Evolutionary conservation across 1,140 invertebrate species (phyloP), one percentile per base, ranked within the genome.

Genomic region (Steinernema feltiae): DNA sequence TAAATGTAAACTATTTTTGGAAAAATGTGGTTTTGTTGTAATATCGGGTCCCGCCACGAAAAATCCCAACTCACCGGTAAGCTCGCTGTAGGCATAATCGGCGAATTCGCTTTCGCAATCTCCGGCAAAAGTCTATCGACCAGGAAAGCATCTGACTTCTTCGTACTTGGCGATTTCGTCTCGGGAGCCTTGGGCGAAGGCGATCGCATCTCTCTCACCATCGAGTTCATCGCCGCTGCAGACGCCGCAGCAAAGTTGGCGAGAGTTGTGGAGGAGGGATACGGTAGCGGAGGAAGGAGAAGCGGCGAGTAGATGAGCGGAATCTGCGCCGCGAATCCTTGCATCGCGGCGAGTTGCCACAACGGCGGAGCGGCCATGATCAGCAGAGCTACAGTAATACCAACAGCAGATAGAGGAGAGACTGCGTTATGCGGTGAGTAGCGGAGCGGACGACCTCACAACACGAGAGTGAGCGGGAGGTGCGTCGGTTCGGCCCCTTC

Each of bases 401-500:
- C 7, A 18, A 7, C 35, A 18, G 35, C 7, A 41, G 35, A 18
- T 7, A 27, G 53, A 27, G 53, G 24, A 27, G 3, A 27, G 53
- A 21, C 24, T 63, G 15, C 53, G 53, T 15, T 7, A 41, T 41
- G 53, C 53, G 53, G 24, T n/a, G 41, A 46, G 41, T 46, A 46
- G 41, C 41, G 41, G 41, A 7, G 7, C n/a, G 7, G 7, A 12
- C 41, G 41, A n/a, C 7, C 7, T 12, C 41, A n/a, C 7, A n/a
- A n/a, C 41, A n/a, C 7, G 41, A 12, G 41, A n/a, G n/a, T n/a
- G 41, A 7, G 41, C 41, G 53, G 53, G 7, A 63, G 24, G 7
- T 63, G 53, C 24, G 24, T 63, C 53, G 53, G 53, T 63, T 63
- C 53, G 53, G 53, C 53, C 53, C 53, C 53, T 63, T 63, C 53